Evolutionary conservation across 2,113 vertebrate genomes (phyloP).

Genomic region (Erinaceus europaeus): DNA sequence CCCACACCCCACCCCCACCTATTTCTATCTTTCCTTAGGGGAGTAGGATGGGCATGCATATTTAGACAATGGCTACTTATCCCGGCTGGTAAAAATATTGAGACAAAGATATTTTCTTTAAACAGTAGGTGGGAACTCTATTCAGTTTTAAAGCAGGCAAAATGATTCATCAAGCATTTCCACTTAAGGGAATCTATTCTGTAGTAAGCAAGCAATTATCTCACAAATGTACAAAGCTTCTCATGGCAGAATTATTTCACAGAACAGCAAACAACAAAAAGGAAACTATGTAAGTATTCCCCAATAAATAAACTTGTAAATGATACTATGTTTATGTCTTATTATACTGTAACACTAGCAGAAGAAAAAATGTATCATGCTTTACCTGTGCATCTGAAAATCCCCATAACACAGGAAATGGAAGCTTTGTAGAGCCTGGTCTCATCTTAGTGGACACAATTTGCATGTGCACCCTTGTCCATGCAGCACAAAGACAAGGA

Average conservation of each 20-base stretch:
- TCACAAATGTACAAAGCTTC: neutral
- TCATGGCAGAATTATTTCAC: neutral
- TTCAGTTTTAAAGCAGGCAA: neutral
- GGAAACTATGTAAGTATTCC: neutral
- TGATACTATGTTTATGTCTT: neutral
- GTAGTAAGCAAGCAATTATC: neutral
- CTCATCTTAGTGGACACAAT: neutral
- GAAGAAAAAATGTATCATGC: neutral
- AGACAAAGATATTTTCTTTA: neutral
- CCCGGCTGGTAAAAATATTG: neutral
- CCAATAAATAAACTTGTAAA: neutral
- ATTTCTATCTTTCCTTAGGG: too few species aligned
- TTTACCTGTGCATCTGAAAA: neutral
- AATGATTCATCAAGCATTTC: neutral
- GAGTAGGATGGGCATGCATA: too few species aligned
- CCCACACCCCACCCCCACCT: too few species aligned
- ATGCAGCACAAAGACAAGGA: neutral
- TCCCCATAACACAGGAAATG: neutral
- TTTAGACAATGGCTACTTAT: too few species aligned
- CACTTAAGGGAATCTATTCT: neutral
- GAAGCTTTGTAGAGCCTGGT: neutral
- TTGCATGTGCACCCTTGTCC: neutral
- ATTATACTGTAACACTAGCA: neutral
- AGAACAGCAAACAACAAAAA: neutral
- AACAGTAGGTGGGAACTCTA: neutral